Conservation (phyloP, 2,113 vertebrate species). For the Addax nasomaculatus region DNA sequence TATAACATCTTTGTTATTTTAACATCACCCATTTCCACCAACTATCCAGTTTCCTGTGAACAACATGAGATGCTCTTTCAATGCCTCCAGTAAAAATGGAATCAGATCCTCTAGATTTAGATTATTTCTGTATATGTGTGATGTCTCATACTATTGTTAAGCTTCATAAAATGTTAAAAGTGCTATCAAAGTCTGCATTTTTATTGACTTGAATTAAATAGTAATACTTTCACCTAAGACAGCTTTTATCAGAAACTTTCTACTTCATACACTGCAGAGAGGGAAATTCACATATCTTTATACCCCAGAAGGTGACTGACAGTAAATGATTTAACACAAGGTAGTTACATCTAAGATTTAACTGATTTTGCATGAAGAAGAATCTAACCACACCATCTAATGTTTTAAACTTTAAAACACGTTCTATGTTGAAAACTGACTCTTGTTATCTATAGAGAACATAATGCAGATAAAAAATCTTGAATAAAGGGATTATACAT, state of each 20-base stretch:
- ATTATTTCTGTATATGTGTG: neutral
- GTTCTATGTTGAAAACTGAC: neutral
- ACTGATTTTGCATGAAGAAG: conserved; percentile 18
- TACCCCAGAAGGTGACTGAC: neutral
- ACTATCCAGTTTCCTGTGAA: neutral
- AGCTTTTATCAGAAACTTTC: neutral
- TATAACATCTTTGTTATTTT: neutral
- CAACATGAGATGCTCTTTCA: neutral
- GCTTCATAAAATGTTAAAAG: neutral
- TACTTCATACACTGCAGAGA: neutral
- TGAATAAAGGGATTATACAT: neutral
- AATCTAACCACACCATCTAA: neutral
- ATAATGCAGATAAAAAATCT: neutral
- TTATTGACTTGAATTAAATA: neutral
- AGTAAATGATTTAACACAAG: neutral
- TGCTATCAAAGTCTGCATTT: neutral
- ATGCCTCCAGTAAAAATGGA: neutral
- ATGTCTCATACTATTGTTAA: neutral
- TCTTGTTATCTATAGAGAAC: neutral
- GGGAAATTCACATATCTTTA: neutral
- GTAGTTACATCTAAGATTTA: neutral
- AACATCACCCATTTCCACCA: neutral
- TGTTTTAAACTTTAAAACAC: neutral
- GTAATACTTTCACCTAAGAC: neutral
- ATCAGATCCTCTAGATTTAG: neutral